Conservation (phyloP, 1,140 invertebrate species). For the Zaprionus vittiger region DNA sequence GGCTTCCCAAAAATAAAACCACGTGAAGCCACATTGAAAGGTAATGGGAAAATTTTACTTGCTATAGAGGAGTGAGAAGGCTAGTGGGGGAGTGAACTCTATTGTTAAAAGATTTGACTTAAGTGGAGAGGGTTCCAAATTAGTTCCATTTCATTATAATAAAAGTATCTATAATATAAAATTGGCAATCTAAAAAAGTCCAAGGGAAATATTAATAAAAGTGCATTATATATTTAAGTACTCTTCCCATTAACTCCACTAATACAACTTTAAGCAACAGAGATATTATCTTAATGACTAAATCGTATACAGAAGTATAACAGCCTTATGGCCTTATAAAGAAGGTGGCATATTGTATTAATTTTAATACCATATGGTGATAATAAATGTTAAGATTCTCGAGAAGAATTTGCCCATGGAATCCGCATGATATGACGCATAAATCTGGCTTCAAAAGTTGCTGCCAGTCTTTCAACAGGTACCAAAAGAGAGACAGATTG, state of each 20-base stretch:
- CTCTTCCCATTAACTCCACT: background rate
- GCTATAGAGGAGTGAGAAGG: background rate
- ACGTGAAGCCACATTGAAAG: conserved; percentile 33
- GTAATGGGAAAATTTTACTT: background rate
- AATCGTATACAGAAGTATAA: background rate
- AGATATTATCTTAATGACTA: background rate
- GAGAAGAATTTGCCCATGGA: conserved; percentile 32
- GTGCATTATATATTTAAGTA: background rate
- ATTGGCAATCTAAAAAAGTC: background rate
- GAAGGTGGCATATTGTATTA: background rate
- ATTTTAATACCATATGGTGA: background rate
- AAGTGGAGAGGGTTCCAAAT: background rate
- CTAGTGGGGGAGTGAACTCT: background rate
- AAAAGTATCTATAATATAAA: too few relatives aligned
- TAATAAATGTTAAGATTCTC: conserved; percentile 22
- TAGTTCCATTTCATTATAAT: background rate
- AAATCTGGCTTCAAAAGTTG: conserved; percentile 74
- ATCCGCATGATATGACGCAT: conserved; percentile 68
- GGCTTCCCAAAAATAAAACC: conserved; percentile 55
- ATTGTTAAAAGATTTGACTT: conserved; percentile 13
- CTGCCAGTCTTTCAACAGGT: conserved; percentile 31
- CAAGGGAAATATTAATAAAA: background rate
- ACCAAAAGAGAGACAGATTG: background rate
- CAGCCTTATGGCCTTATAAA: background rate
- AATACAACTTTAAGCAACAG: background rate